Percentiles rank a stretch among this genome's conserved stretches.
These are phyloP conservation scores for Calliopsis andreniformis DNA, from an alignment of 1,140 invertebrate genomes.

Conservation along the genomic window DNA sequence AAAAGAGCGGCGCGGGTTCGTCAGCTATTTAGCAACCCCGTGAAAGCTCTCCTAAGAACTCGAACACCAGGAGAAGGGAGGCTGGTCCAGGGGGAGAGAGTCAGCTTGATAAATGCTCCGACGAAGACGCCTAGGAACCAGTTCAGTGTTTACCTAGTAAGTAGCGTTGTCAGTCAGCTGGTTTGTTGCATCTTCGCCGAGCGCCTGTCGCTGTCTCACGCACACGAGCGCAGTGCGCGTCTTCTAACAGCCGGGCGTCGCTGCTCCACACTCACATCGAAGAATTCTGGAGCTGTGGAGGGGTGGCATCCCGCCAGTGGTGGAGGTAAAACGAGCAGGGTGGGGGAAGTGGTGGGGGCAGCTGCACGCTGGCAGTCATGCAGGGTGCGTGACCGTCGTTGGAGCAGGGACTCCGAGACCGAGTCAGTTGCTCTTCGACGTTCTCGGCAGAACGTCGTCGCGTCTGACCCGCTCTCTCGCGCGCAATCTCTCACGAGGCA, in stretches of 20 bases:
- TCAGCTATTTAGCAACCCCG: constrained; percentile 47
- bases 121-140: constrained; percentile 65
- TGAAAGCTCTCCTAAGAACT: background rate
- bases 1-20: constrained; percentile 7
- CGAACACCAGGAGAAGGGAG: constrained; percentile 12
- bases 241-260: constrained; percentile 7
- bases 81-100: constrained; percentile 11
- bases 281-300: constrained; percentile 20
- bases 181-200: constrained; percentile 66
- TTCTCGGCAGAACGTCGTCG: constrained; percentile 57
- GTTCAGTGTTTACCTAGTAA: constrained; percentile 72
- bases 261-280: constrained; percentile 10
- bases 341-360: constrained; percentile 27
- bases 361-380: constrained; percentile 63
- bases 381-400: constrained; percentile 69
- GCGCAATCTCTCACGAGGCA: constrained; percentile 27
- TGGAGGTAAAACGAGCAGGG: constrained; percentile 13
- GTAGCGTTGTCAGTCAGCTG: constrained; percentile 73
- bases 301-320: background rate
- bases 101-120: constrained; percentile 65
- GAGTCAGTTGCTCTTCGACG: constrained; percentile 69
- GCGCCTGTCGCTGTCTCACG: constrained; percentile 53
- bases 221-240: background rate
- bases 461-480: background rate
- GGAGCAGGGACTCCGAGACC: constrained; percentile 54